Evolutionary conservation across 2,888 invertebrate genomes (phyloP), one percentile per base, ranked within the genome.

Genomic region (Argyresthia goedartella): DNA sequence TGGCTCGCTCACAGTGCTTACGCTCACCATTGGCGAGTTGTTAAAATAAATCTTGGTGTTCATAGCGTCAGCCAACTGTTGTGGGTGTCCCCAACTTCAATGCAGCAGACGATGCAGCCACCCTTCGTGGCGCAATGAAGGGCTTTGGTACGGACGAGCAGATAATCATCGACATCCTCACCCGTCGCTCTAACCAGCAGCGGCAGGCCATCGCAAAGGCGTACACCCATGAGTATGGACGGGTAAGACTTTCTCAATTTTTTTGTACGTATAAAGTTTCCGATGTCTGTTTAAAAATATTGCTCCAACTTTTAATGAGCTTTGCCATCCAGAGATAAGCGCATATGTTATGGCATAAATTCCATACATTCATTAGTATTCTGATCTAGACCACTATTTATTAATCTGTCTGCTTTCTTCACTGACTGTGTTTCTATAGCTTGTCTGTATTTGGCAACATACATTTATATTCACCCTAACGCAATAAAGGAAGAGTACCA

Each of bases 131-230:
- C 1, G 93, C 93, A 8, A 93, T 93, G 93, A 91, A 91, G 61
- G 92, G 92, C 15, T 87, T 92, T n/a, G 92, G 92, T 4, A 94
- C 94, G 0, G 91, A 94, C 63, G 94, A 95, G 69, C 88, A 92
- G 63, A 87, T 90, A 39, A 93, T 95, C 60, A 93, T 93, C 39
- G 89, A 92, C 53, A 89, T 95, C 50, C 85, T 95, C 41, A 89
- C 91, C 0, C 76, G 88, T 0, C 88, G 95, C 49, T 89, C 90
- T 54, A 94, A 94, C 64, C 67, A 64, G 0, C 95, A 95, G 73
- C 85, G 95, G 0, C 93, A 93, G 66, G 81, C 91, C 56, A 91
- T 96, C 50, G 76, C 90, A 9, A 78, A 88, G 54, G 89, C 88
- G 4, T 92, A 89, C 67, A 85, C 87, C 1, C 77, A 84, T 52